These are phyloP conservation scores for Phrynocephalus guinanensis DNA, from an alignment of 2,797 vertebrate genomes.

Conservation along the genomic window DNA sequence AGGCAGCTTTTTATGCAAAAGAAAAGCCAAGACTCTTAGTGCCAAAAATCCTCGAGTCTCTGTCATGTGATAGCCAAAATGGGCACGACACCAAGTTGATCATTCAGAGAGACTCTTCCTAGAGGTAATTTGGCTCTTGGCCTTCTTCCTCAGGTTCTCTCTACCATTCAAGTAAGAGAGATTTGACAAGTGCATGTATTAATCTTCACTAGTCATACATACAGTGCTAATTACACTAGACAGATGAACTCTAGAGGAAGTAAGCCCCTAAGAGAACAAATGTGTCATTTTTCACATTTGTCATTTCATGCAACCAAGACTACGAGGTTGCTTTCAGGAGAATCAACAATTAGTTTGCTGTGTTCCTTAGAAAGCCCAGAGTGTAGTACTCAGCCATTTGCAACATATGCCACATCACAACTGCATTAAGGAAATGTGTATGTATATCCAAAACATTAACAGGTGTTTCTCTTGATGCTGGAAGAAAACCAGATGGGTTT, in stretches of 20 bases:
- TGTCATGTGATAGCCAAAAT: neutral
- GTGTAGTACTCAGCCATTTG: neutral
- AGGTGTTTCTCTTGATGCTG: neutral
- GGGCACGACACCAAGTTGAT: neutral
- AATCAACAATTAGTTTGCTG: neutral
- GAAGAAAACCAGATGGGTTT: too few species aligned
- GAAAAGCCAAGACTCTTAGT: neutral
- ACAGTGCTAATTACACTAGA: conserved; percentile 28
- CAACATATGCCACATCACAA: neutral
- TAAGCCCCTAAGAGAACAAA: neutral
- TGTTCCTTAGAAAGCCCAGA: neutral
- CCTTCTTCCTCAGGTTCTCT: neutral
- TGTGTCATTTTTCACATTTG: neutral
- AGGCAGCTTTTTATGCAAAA: neutral
- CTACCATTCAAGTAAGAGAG: neutral
- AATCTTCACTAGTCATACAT: conserved; percentile 31
- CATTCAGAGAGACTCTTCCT: neutral
- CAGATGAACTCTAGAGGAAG: conserved; percentile 1
- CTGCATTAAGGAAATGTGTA: neutral
- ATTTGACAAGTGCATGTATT: conserved; percentile 14
- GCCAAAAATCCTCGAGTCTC: conserved; percentile 1
- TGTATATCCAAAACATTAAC: neutral
- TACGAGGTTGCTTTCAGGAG: neutral
- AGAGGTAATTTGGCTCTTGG: neutral
- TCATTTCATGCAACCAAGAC: neutral